Evolutionary conservation across 1,140 invertebrate genomes (phyloP).

Genomic region (Trichonephila inaurata): DNA sequence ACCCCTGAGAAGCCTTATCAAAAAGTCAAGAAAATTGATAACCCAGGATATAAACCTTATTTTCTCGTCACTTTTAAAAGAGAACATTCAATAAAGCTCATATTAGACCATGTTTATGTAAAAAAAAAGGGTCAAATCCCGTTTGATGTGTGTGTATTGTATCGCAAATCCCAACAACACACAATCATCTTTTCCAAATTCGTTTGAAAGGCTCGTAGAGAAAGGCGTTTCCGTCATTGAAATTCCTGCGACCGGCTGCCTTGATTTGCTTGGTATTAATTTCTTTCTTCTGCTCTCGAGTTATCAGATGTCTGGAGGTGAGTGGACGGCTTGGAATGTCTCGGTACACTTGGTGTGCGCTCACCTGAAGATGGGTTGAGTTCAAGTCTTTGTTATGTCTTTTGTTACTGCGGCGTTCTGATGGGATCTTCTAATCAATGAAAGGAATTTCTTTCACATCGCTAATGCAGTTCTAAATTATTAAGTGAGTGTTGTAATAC

Average conservation of each 20-base stretch:
- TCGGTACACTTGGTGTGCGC: conserved; percentile 24
- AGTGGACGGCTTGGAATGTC: neutral
- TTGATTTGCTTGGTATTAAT: neutral
- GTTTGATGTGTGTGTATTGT: neutral
- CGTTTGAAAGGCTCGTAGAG: neutral
- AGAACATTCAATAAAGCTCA: no score
- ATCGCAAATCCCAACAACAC: neutral
- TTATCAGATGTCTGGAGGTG: neutral
- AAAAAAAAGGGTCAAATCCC: neutral
- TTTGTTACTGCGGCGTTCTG: neutral
- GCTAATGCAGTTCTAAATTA: neutral
- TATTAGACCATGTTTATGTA: neutral
- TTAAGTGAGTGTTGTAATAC: neutral
- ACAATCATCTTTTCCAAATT: neutral
- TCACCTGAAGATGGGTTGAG: conserved; percentile 28
- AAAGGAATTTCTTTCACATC: conserved; percentile 24
- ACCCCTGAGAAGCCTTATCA: no score
- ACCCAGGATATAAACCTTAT: no score
- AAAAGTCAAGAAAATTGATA: no score
- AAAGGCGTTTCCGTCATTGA: neutral
- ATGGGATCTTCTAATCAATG: conserved; percentile 26
- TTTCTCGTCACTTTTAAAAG: no score
- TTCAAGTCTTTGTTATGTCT: neutral
- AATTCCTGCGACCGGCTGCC: neutral
- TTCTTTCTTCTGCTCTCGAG: neutral